phyloP scores from a whole-genome alignment of 2,888 invertebrate species.

The Apamea sordens region DNA sequence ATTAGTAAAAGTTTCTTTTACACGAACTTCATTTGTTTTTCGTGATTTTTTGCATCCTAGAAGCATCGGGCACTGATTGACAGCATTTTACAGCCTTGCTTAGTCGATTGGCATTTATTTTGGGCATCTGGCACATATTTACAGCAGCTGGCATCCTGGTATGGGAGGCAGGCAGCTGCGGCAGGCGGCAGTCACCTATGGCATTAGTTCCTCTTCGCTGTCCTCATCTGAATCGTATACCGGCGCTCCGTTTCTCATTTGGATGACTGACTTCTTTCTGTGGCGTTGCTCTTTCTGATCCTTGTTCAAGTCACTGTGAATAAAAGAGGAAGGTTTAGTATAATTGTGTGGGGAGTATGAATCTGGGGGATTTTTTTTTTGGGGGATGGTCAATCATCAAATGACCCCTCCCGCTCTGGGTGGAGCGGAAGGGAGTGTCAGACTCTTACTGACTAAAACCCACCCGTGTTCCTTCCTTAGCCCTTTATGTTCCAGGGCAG shows the following conservation, averaged over 20 bases:
- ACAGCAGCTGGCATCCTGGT: conserved; percentile 37
- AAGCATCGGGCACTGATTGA: conserved; percentile 4
- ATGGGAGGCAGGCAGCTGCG: conserved; percentile 37
- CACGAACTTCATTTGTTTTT: background rate
- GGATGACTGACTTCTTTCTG: conserved; percentile 91
- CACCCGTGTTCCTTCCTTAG: no score
- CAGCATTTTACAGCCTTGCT: conserved; percentile 15
- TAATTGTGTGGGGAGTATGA: background rate
- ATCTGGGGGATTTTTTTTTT: no score
- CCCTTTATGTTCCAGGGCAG: no score
- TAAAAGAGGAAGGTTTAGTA: conserved; percentile 19
- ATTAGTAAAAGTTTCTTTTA: background rate
- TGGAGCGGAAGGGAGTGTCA: no score
- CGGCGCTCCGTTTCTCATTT: conserved; percentile 89
- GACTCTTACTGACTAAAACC: no score
- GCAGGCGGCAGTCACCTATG: conserved; percentile 49
- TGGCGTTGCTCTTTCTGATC: conserved; percentile 89
- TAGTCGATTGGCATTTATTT: conserved; percentile 19
- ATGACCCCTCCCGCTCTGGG: no score
- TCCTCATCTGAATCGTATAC: conserved; percentile 91
- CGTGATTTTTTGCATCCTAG: background rate
- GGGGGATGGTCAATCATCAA: no score
- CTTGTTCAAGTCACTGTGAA: conserved; percentile 84
- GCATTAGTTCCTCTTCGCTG: conserved; percentile 92
- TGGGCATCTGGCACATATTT: conserved; percentile 18